Evolutionary conservation across 2,888 invertebrate species (phyloP).

Genomic region (Lampropteryx suffumata): DNA sequence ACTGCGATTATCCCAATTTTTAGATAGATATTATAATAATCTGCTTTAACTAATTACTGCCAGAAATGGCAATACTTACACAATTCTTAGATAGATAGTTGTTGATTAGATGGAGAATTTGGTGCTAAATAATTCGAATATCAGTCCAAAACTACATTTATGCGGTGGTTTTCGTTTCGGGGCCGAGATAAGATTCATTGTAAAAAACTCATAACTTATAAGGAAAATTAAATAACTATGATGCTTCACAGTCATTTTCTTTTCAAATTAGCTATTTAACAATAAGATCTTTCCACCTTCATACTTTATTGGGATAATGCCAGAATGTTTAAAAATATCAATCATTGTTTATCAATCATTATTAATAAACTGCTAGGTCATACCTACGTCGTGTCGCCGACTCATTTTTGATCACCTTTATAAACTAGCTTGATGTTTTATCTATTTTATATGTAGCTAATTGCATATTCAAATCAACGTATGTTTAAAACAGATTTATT

Average conservation of each 20-base stretch:
- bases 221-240: conserved; percentile 26
- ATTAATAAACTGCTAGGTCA: background rate
- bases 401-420: background rate
- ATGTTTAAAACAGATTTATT: conserved; percentile 2
- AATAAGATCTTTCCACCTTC: conserved; percentile 6
- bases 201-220: conserved; percentile 20
- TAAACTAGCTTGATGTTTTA: background rate
- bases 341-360: background rate
- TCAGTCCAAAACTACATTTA: conserved; percentile 61
- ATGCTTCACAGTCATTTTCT: conserved; percentile 19
- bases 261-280: conserved; percentile 14
- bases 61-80: conserved; percentile 28
- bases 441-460: background rate
- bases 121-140: conserved; percentile 70
- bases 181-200: conserved; percentile 14
- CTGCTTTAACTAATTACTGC: conserved; percentile 20
- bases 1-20: conserved; percentile 11
- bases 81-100: conserved; percentile 55
- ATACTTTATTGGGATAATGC: conserved; percentile 4
- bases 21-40: conserved; percentile 19
- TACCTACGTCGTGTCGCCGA: background rate
- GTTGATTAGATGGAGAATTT: conserved; percentile 71
- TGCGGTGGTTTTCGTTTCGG: conserved; percentile 23
- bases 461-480: background rate
- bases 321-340: conserved; percentile 1